A percentile compares a stretch with the other conserved stretches of the same genome.
These are phyloP conservation scores for Menura novaehollandiae DNA, from an alignment of 2,113 vertebrate species.

Conservation along the genomic window DNA sequence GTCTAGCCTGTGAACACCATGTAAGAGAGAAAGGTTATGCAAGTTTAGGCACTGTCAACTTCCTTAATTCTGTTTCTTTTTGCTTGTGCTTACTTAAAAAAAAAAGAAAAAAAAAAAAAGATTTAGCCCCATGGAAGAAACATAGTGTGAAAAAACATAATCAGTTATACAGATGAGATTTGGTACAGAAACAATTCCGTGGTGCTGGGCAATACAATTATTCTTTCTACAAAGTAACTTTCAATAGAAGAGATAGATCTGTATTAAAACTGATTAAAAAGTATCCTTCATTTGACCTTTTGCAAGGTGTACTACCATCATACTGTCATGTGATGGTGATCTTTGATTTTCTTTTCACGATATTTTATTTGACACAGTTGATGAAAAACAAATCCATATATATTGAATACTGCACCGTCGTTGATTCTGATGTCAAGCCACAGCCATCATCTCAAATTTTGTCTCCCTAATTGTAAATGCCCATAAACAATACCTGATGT, in stretches of 20 bases:
- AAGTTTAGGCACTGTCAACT: not conserved
- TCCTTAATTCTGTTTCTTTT: not conserved
- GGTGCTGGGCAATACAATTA: not conserved
- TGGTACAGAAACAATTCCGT: not conserved
- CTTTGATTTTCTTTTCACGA: conserved; percentile 47
- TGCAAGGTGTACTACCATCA: not conserved
- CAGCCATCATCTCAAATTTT: not conserved
- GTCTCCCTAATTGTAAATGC: not conserved
- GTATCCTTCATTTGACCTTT: conserved; percentile 16
- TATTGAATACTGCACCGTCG: not conserved
- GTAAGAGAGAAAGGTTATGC: not conserved
- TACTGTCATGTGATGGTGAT: not conserved
- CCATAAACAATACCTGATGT: not conserved
- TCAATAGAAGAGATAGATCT: not conserved
- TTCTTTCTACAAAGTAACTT: not conserved
- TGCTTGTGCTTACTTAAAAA: not conserved
- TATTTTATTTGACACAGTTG: conserved; percentile 35
- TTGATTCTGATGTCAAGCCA: conserved; percentile 9
- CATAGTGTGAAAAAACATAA: not conserved
- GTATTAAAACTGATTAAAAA: not conserved
- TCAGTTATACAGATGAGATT: not conserved
- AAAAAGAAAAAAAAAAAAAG: not conserved
- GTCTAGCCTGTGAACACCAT: not conserved
- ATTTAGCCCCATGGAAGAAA: not conserved
- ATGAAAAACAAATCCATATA: conserved; percentile 45